phyloP scores from a whole-genome alignment of 2,113 vertebrate genomes.

The Corythornis madagascariensis region DNA sequence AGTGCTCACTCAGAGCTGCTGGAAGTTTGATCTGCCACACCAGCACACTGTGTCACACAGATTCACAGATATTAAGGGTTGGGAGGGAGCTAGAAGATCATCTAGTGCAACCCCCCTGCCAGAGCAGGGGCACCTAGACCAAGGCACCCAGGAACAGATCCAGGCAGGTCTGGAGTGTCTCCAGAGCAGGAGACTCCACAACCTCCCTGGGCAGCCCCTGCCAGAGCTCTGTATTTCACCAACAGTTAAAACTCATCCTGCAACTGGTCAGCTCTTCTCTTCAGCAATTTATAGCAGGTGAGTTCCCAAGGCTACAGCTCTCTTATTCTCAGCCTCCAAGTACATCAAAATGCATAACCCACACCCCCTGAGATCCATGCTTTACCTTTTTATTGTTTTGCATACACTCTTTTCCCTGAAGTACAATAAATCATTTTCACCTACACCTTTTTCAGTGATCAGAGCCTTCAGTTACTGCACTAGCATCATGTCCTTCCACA shows the following conservation, averaged over 20 bases:
- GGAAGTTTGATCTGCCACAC: neutral
- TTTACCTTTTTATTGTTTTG: neutral
- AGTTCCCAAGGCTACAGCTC: neutral
- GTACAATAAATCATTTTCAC: neutral
- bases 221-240: neutral
- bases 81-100: too few relatives aligned
- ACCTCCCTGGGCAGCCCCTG: too few relatives aligned
- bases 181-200: too few relatives aligned
- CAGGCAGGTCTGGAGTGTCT: too few relatives aligned
- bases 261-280: neutral
- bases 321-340: neutral
- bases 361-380: neutral
- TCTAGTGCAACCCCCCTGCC: too few relatives aligned
- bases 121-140: too few relatives aligned
- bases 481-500: neutral
- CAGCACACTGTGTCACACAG: neutral
- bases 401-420: neutral
- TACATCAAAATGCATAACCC: neutral
- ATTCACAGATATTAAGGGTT: too few relatives aligned
- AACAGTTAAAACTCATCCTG: neutral
- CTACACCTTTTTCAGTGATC: neutral
- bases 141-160: too few relatives aligned
- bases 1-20: neutral
- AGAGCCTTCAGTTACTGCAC: neutral
- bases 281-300: fast-evolving